Base-by-base conservation (phyloP, 2,888 invertebrate genomes). In the Cerceris ruficornis region DNA sequence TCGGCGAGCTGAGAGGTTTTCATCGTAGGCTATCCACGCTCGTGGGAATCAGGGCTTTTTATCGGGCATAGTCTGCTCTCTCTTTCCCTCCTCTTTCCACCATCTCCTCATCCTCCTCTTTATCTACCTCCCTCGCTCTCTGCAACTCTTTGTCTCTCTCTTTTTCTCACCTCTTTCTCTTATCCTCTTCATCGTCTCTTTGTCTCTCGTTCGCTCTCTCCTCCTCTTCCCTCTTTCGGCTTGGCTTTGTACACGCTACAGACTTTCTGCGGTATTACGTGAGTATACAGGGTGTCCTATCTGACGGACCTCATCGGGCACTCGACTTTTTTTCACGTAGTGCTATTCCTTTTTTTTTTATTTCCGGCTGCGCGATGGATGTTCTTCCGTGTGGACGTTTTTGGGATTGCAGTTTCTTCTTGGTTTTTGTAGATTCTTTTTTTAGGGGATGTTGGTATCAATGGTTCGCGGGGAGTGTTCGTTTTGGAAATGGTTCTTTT, bases 31-130 rank as follows among this genome's bases (percentile, higher is more conserved):
- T 80, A 83, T 75, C 82, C 80, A 75, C 73, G 85, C 86, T 86
- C 88, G 88, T 88, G 87, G 87, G 87, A 88, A 88, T 86, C 86
- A 81, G 75, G 81, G 81, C 86, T 88, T 88, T 88, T 88, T 89
- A 87, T 88, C 86, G 82, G 84, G 79, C 82, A 82, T 82, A 84
- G 73, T 70, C 70, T 50, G 59, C 74, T 46, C 65, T 70, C 62
- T 43, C 52, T 46, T n/a, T 64, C 69, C 57, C 17, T 39, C 41
- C 15, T 50, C 43, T 17, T 57, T 58, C 49, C 50, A 41, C 57
- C 49, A 28, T 50, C 15, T 54, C 39, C 68, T 50, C 57, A 54
- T 64, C 43, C 52, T 43, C 17, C n/a, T 28, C 28, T 46, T 13
- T 41, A 61, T 46, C 60, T 62, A 9, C 39, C 43, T 39, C 43